These are phyloP conservation scores for Acanthisitta chloris DNA, from an alignment of 2,113 vertebrate genomes.

Conservation along the genomic window DNA sequence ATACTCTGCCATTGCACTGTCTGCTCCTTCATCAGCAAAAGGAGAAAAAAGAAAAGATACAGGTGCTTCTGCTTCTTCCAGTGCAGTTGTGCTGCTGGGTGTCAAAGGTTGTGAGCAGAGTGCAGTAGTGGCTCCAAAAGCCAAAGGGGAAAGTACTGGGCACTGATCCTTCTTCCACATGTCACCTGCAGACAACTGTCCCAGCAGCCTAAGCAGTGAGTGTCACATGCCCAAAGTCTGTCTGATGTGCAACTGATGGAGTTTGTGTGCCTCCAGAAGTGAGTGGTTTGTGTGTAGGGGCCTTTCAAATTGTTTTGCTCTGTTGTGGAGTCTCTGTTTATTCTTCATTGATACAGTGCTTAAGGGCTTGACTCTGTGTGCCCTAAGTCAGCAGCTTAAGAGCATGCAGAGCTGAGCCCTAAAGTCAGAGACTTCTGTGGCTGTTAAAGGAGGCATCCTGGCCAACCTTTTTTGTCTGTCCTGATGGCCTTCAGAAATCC, in stretches of 20 bases:
- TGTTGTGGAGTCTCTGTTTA: not conserved
- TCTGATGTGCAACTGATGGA: not conserved
- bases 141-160: not conserved
- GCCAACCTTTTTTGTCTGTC: not conserved
- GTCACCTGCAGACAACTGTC: not conserved
- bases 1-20: not conserved
- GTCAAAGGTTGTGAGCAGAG: not conserved
- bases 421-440: not conserved
- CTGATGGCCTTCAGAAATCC: not conserved
- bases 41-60: not conserved
- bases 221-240: not conserved
- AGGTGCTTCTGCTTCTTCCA: not conserved
- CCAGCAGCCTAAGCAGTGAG: not conserved
- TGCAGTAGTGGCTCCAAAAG: not conserved
- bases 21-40: not conserved
- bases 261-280: not conserved
- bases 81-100: not conserved
- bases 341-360: not conserved
- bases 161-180: fast-evolving
- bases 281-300: not conserved
- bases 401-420: not conserved
- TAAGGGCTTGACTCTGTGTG: not conserved
- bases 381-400: not conserved
- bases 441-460: not conserved
- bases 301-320: not conserved